phyloP scores from a whole-genome alignment of 2,797 vertebrate species.

The Pogoniulus pusillus region DNA sequence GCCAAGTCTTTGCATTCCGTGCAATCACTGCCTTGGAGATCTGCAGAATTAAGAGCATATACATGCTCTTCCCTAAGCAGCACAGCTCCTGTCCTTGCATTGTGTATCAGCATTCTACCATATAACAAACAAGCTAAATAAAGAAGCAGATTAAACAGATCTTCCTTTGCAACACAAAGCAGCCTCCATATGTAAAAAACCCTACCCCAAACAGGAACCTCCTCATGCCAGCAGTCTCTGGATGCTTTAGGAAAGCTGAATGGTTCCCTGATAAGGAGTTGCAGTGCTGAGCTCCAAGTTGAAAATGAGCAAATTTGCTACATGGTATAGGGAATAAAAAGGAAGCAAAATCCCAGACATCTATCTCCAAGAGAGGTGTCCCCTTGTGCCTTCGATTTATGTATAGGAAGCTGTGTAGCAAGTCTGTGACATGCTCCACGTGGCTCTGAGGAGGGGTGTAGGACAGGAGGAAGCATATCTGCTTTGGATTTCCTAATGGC shows the following conservation, averaged over 20 bases:
- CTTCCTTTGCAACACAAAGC: background rate
- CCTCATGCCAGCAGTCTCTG: background rate
- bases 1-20: background rate
- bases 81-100: background rate
- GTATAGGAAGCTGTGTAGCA: background rate
- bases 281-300: background rate
- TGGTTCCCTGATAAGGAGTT: background rate
- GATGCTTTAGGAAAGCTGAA: background rate
- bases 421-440: background rate
- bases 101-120: background rate
- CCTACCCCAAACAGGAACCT: background rate
- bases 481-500: background rate
- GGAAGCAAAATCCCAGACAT: background rate
- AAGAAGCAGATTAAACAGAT: background rate
- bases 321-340: background rate
- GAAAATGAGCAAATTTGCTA: background rate
- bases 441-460: background rate
- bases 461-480: background rate
- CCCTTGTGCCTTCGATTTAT: background rate
- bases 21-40: background rate
- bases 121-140: background rate
- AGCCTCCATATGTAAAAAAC: background rate
- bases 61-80: background rate
- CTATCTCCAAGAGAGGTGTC: background rate
- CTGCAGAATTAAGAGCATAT: slow-evolving; percentile 16